Evolutionary conservation across 2,888 invertebrate genomes (phyloP), one percentile per base, ranked within the genome.

Genomic region (Meta bourneti): DNA sequence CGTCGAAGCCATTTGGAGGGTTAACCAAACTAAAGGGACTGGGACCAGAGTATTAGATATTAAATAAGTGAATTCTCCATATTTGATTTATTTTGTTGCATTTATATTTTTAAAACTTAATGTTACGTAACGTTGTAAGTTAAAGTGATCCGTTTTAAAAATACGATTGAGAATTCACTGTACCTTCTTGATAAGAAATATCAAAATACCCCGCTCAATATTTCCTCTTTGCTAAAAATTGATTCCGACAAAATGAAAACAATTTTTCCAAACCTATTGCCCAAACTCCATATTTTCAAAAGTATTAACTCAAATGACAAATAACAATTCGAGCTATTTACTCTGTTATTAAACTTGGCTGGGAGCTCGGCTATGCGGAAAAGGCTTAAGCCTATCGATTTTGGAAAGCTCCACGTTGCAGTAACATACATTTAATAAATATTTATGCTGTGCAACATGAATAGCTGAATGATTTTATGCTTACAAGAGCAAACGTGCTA

Each of bases 401-500:
- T 20, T 34, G 20, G n/a, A 54, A 79, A 61, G 34, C 13, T 79
- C 19, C 61, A 49, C 79, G 49, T 77, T 51, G 52, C 49, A 72
- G 8, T 51, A n/a, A n/a, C n/a, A 19, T 51, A 16, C 49, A 61
- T 79, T 69, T 16, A 61, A 79, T 61, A 79, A 61, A 69, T 79
- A 79, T 79, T 79, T 61, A 79, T 79, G 20, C 61, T 79, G 34
- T 49, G n/a, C n/a, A n/a, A n/a, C n/a, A 77, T 51, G 19, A 11
- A 11, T 70, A 7, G 20, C 51, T 20, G 79, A 79, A 82, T 71
- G 69, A 19, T 81, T 82, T 82, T 82, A 11, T 34, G 82, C 82
- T 72, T 70, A 82, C 82, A 71, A 72, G 51, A 72, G 81, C 72
- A 82, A 51, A 82, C 82, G 82, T 82, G 82, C n/a, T 72, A 20